Base-by-base conservation (phyloP, 2,797 vertebrate species). In the Odontamblyopus rebecca region DNA sequence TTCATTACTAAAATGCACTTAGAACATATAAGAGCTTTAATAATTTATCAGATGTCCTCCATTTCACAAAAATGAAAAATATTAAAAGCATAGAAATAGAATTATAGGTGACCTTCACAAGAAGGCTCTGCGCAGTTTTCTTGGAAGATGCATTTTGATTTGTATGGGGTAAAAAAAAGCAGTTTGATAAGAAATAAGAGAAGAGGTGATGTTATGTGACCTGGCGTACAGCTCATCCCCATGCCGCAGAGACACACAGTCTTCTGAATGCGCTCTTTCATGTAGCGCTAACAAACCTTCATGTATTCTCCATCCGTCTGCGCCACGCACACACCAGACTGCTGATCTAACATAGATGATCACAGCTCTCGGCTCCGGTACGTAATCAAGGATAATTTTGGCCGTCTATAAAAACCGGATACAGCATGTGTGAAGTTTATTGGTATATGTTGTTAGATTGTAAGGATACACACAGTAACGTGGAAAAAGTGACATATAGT, bases 401-500 rank as follows among this genome's bases (percentile, higher is more conserved):
- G 66, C 67, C 35, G 32, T n/a, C 57, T 3, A 64, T 77, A 63
- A 81, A 74, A 70, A 67, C 29, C 38, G 53, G 67, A 77, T 50
- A 70, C 23, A 6, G 35, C 0, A 68, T 9, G 38, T 35, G 67
- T 51, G 18, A 38, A 41, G 1, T 48, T n/a, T 1, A 15, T 35
- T n/a, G 5, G 0, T 35, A 1, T 60, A 53, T 53, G 16, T 53
- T 18, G 18, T 5, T 6, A 53, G 16, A 53, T 18, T 19, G 6
- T 53, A 53, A 19, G 51, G 19, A 53, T 7, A 48, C 44, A 13
- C 44, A 48, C 1, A 6, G 44, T 0, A 48, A 5, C 13, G 3
- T 48, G 44, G 44, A 48, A 48, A 48, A 16, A 48, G 11, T 48
- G 12, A 12, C 11, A 44, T 13, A 44, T 44, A 5, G 41, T 44